Evolutionary conservation across 2,113 vertebrate genomes (phyloP), one percentile per base, ranked within the genome.

Genomic region (Cyanoderma ruficeps): DNA sequence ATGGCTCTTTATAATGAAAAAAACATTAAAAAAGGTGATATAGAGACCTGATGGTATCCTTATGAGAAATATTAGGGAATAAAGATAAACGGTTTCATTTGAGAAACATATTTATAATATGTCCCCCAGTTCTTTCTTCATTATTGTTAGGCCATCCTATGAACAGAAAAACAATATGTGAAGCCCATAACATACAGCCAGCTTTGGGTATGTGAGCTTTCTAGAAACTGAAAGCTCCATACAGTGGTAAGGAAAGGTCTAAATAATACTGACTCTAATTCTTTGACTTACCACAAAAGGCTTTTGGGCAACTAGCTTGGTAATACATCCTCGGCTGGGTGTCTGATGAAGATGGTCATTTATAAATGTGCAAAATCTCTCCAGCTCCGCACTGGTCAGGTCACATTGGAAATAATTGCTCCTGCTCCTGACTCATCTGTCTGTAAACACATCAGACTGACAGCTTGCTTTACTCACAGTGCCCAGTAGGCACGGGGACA

Each of bases 321-420:
- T 70, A 92, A 91, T 84, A 77, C 61, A 76, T 67, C 65, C 55
- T 93, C 82, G 77, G 42, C 31, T 82, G 52, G 30, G 74, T 64
- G 28, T 88, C 82, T 94, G 88, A 96, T 92, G 83, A 95, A 86
- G 82, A 83, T 59, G 75, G 87, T 83, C 13, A 91, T 90, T 94
- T 94, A 72, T 76, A 95, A 89, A 96, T 20, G 75, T 63, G 70
- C 76, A 77, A 85, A 96, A 85, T 76, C 61, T 93, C 74, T 79
- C 63, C 35, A 94, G 86, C 75, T 88, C 59, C 0, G 0, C 63
- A 83, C 53, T 91, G 87, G 78, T 96, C 93, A 86, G 79, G 87
- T 94, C 83, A 72, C 71, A 91, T 70, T 70, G 87, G 56, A 94
- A 94, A 88, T 77, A 94, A 95, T 63, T 90, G 63, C 55, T 94